Conservation (phyloP, 2,888 invertebrate genomes). For the Ommatoiulus sabulosus region DNA sequence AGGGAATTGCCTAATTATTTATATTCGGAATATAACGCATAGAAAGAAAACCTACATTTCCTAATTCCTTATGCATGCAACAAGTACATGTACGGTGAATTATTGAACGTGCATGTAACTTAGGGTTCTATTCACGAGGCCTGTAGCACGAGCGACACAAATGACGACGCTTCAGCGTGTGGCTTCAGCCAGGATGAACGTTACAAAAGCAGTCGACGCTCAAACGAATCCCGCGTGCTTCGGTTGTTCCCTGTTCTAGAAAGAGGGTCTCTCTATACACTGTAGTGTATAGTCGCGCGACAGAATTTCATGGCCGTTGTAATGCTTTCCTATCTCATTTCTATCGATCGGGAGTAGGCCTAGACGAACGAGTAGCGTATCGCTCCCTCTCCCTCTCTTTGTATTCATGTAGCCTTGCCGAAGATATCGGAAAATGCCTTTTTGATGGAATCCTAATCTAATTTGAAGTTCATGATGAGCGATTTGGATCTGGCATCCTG, state of each 20-base stretch:
- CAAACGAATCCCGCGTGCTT: not conserved
- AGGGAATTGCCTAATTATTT: too few species aligned
- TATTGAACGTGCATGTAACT: too few species aligned
- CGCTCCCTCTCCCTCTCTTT: not conserved
- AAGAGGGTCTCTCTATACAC: not conserved
- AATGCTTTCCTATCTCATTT: constrained; percentile 32
- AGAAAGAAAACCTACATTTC: not conserved
- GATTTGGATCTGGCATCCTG: constrained; percentile 53
- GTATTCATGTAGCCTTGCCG: constrained; percentile 42
- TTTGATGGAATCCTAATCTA: constrained; percentile 57
- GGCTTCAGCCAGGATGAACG: not conserved
- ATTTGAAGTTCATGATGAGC: constrained; percentile 57
- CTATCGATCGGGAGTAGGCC: not conserved
- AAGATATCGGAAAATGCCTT: constrained; percentile 55
- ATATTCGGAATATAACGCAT: not conserved
- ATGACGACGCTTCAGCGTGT: not conserved
- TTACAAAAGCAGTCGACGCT: not conserved
- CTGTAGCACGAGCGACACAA: not conserved
- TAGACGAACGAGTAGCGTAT: not conserved
- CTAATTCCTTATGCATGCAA: not conserved
- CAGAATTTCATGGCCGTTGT: constrained; percentile 32
- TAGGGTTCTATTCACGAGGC: not conserved
- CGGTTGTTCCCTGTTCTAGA: constrained; percentile 8
- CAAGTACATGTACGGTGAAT: too few species aligned
- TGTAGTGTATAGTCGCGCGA: not conserved